These are phyloP conservation scores for Panthera leo DNA, from an alignment of 2,113 vertebrate species.

Conservation along the genomic window DNA sequence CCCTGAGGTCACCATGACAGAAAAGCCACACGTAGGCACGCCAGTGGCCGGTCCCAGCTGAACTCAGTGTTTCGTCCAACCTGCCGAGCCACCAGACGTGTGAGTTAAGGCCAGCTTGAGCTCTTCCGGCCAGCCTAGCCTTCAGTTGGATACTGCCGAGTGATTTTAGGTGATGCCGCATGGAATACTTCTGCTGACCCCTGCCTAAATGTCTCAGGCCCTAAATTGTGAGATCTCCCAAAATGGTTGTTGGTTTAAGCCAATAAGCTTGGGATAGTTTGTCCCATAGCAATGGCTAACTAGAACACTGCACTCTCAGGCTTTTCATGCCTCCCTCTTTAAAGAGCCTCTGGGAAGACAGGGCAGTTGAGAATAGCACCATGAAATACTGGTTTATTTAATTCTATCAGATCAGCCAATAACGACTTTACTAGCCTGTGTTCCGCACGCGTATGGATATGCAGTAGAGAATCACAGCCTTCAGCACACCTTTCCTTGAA, in stretches of 20 bases:
- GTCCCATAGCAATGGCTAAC: not conserved
- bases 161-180: not conserved
- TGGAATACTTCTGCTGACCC: not conserved
- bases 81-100: not conserved
- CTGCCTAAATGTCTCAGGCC: not conserved
- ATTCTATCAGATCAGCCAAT: not conserved
- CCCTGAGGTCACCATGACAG: not conserved
- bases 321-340: not conserved
- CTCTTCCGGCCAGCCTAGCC: not conserved
- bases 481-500: not conserved
- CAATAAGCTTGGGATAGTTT: not conserved
- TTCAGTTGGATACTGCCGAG: not conserved
- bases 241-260: not conserved
- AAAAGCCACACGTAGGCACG: not conserved
- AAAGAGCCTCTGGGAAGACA: not conserved
- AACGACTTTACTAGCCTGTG: not conserved
- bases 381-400: not conserved
- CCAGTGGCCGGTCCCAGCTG: not conserved
- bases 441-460: fast-evolving
- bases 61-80: not conserved
- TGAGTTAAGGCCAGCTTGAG: not conserved
- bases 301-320: not conserved
- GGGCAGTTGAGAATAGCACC: not conserved
- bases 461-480: not conserved
- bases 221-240: not conserved